phyloP scores from a whole-genome alignment of 1,140 invertebrate genomes.

The Hyles euphorbiae region DNA sequence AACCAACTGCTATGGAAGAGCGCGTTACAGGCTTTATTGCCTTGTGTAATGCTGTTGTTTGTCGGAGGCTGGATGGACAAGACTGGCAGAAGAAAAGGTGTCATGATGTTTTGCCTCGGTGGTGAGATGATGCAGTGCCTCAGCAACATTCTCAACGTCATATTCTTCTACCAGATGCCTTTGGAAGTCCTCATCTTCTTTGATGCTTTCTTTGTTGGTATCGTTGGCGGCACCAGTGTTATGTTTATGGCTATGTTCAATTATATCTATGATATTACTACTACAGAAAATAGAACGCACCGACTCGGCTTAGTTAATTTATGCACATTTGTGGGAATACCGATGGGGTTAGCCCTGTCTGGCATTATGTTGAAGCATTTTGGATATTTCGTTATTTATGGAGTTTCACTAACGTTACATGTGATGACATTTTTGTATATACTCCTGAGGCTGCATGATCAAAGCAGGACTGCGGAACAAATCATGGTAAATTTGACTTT shows the following conservation, averaged over 20 bases:
- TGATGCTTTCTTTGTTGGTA: slow-evolving; percentile 59
- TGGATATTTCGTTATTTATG: slow-evolving; percentile 46
- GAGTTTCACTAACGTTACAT: slow-evolving; percentile 28
- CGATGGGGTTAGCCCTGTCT: slow-evolving; percentile 37
- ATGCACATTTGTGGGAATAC: slow-evolving; percentile 43
- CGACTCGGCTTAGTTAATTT: slow-evolving; percentile 68
- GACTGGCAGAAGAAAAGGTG: slow-evolving; percentile 61
- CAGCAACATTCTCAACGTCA: slow-evolving; percentile 58
- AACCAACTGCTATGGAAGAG: slow-evolving; percentile 14
- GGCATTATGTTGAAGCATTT: slow-evolving; percentile 34
- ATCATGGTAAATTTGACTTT: slow-evolving; percentile 66
- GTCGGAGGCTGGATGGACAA: slow-evolving; percentile 73
- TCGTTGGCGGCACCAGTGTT: slow-evolving; percentile 62
- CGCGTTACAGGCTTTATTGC: slow-evolving; percentile 26
- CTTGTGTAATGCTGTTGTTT: slow-evolving; percentile 78
- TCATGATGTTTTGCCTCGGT: slow-evolving; percentile 62
- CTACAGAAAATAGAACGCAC: slow-evolving; percentile 63
- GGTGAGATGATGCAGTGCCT: slow-evolving; percentile 50
- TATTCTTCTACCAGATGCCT: slow-evolving; percentile 57
- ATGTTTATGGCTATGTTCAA: slow-evolving; percentile 67
- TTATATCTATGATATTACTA: slow-evolving; percentile 68
- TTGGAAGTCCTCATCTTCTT: slow-evolving; percentile 53
- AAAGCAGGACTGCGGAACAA: slow-evolving; percentile 77
- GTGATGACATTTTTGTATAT: slow-evolving; percentile 33
- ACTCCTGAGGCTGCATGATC: slow-evolving; percentile 47